A percentile compares a stretch with the other conserved stretches of the same genome.
Evolutionary conservation across 2,797 vertebrate genomes (phyloP).

Genomic region (Melanotaenia maccullochi): DNA sequence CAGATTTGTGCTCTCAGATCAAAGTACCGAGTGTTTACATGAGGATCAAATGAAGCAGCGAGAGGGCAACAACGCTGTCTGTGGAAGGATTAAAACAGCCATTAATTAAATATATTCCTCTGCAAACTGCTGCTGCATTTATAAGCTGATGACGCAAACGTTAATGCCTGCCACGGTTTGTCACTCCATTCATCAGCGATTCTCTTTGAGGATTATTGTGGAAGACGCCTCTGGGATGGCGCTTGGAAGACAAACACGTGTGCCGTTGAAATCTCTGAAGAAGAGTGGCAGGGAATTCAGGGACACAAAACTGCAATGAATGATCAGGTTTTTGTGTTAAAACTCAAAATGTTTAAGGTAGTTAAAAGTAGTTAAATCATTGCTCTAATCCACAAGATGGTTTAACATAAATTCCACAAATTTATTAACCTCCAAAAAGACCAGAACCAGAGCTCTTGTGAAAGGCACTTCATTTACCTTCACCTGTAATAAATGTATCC

Average conservation of each 20-base stretch:
- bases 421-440: conserved; percentile 80
- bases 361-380: conserved; percentile 26
- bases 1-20: conserved; percentile 70
- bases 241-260: conserved; percentile 55
- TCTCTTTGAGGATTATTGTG: conserved; percentile 83
- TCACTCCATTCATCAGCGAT: conserved; percentile 77
- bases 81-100: conserved; percentile 72
- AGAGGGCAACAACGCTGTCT: conserved; percentile 74
- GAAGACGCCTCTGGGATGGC: conserved; percentile 69
- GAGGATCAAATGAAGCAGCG: conserved; percentile 77
- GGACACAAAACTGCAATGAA: conserved; percentile 32
- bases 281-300: conserved; percentile 25
- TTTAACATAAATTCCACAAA: conserved; percentile 73
- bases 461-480: conserved; percentile 82
- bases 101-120: conserved; percentile 84
- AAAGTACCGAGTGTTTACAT: conserved; percentile 78
- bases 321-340: conserved; percentile 34
- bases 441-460: conserved; percentile 63
- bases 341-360: conserved; percentile 9
- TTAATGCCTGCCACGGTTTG: conserved; percentile 68
- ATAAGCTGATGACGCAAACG: conserved; percentile 76
- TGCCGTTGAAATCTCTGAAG: conserved; percentile 31
- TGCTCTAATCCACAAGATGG: conserved; percentile 26
- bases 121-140: conserved; percentile 70
- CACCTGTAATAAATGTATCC: conserved; percentile 73